Percentiles rank a stretch among this genome's conserved stretches.
phyloP scores from a whole-genome alignment of 23 tunicate species.

The Botrylloides violaceus region DNA sequence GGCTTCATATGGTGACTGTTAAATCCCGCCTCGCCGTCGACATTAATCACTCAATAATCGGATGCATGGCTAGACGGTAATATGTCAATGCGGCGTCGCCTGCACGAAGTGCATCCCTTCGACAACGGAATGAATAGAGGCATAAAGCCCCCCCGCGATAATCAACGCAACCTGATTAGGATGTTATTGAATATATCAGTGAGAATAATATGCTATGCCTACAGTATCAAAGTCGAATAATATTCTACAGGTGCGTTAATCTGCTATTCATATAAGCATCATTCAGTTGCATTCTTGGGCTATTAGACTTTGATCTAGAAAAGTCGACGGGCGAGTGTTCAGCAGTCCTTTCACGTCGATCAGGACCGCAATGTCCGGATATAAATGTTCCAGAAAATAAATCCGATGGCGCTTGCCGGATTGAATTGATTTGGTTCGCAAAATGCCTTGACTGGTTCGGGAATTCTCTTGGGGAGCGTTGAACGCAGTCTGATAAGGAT shows the following conservation, averaged over 20 bases:
- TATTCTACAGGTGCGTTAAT: constrained; percentile 17
- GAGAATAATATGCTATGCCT: no score
- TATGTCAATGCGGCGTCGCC: no score
- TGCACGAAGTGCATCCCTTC: no score
- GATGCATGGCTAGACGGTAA: no score
- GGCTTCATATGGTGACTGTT: no score
- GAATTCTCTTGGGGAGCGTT: constrained; percentile 11
- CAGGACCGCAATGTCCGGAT: background rate
- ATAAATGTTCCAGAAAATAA: background rate
- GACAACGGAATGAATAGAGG: no score
- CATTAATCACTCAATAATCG: no score
- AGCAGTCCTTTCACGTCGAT: background rate
- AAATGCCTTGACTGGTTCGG: background rate
- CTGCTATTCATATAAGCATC: constrained; percentile 18
- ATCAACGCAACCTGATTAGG: no score
- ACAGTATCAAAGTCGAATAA: background rate
- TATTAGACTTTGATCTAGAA: constrained; percentile 19
- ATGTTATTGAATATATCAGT: no score
- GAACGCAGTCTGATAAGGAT: constrained; percentile 21
- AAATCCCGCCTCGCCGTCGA: no score
- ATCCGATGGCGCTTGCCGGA: constrained; percentile 5
- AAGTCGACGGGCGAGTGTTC: constrained; percentile 21
- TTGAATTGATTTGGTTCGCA: background rate
- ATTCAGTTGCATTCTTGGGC: background rate
- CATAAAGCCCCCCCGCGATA: no score